Evolutionary conservation across 2,113 vertebrate genomes (phyloP).

Genomic region (Uropsilus gracilis): DNA sequence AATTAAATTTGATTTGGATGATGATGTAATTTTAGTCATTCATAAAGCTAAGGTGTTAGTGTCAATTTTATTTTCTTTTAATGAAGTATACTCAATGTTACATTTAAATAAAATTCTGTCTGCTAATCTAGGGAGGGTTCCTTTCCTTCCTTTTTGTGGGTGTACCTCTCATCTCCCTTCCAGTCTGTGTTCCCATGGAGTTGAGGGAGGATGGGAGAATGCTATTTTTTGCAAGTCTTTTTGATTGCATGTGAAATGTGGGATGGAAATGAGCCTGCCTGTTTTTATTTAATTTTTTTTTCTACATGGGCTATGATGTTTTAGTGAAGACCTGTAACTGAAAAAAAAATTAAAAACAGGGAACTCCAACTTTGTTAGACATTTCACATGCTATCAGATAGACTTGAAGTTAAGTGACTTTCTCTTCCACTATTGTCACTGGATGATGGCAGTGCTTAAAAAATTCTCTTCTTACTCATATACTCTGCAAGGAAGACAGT

Average conservation of each 20-base stretch:
- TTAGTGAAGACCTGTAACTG: conserved; percentile 63
- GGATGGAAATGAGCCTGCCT: conserved; percentile 66
- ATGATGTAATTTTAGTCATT: conserved; percentile 46
- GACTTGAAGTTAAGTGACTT: conserved; percentile 68
- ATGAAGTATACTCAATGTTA: conserved; percentile 4
- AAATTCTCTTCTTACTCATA: conserved; percentile 70
- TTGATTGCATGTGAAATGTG: conserved; percentile 72
- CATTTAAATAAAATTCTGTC: conserved; percentile 27
- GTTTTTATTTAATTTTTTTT: conserved; percentile 77
- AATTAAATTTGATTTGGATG: conserved; percentile 49
- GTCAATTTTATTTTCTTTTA: conserved; percentile 38
- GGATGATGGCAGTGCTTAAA: conserved; percentile 62
- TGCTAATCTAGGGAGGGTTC: neutral
- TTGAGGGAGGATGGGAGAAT: neutral
- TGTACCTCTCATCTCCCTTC: conserved; percentile 28
- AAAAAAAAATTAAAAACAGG: conserved; percentile 78
- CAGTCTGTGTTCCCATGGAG: conserved; percentile 26
- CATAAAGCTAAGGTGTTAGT: conserved; percentile 23
- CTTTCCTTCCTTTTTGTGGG: conserved; percentile 45
- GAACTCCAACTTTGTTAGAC: conserved; percentile 61
- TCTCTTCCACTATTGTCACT: conserved; percentile 63
- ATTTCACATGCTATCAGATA: conserved; percentile 71
- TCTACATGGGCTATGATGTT: conserved; percentile 62
- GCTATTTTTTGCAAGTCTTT: conserved; percentile 60
- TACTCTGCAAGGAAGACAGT: conserved; percentile 70